A percentile compares a stretch with the other conserved stretches of the same genome.
Evolutionary conservation across 1,140 invertebrate species (phyloP).

Genomic region (Drosophila persimilis): DNA sequence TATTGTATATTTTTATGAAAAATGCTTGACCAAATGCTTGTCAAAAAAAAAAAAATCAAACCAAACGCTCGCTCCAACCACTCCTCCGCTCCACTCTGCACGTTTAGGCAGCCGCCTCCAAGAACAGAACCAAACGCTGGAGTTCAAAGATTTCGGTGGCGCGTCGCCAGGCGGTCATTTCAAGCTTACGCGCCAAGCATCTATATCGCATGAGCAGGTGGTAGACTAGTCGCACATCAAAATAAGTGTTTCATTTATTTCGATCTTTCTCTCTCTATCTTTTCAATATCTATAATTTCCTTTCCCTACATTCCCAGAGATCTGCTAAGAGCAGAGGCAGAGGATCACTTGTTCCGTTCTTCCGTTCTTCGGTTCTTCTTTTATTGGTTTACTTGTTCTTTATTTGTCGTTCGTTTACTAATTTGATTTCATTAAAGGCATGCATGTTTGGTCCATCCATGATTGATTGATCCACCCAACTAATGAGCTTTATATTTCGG

Average conservation of each 20-base stretch:
- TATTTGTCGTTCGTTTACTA: too few relatives aligned
- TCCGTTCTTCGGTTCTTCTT: too few relatives aligned
- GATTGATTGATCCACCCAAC: not conserved
- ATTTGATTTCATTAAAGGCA: not conserved
- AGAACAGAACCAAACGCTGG: constrained; percentile 90
- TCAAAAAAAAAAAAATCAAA: constrained; percentile 34
- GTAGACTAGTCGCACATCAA: constrained; percentile 52
- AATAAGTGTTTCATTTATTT: constrained; percentile 41
- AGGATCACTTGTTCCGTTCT: too few relatives aligned
- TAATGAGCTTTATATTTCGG: too few relatives aligned
- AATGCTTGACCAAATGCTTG: constrained; percentile 41
- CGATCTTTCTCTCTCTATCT: not conserved
- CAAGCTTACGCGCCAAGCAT: constrained; percentile 96
- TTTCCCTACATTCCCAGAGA: too few relatives aligned
- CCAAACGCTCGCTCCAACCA: too few relatives aligned
- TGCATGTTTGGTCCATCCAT: not conserved
- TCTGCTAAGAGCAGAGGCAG: too few relatives aligned
- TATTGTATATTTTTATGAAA: constrained; percentile 52
- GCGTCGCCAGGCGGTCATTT: constrained; percentile 96
- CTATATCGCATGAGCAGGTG: constrained; percentile 96
- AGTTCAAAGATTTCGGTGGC: constrained; percentile 95
- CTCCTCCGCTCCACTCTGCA: constrained; percentile 42
- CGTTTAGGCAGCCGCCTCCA: constrained; percentile 89
- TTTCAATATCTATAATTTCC: not conserved
- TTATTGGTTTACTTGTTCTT: too few relatives aligned